These are phyloP conservation scores for Lycodopsis pacificus DNA, from an alignment of 2,797 vertebrate species.

Conservation along the genomic window DNA sequence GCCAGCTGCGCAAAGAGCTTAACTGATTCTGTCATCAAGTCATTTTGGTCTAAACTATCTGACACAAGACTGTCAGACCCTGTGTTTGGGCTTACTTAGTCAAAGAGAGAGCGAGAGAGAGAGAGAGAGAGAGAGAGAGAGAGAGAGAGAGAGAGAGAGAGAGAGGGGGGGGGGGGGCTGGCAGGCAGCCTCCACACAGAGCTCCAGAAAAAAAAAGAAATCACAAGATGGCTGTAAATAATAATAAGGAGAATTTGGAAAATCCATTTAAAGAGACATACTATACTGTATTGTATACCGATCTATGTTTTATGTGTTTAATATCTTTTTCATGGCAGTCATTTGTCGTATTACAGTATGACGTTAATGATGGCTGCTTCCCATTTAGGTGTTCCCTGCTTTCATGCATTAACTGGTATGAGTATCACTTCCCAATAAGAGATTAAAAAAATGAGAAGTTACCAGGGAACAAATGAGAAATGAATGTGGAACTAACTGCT, in stretches of 20 bases:
- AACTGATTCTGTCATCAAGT: conserved; percentile 44
- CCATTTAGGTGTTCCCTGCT: background rate
- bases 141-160: too few species aligned
- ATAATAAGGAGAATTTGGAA: background rate
- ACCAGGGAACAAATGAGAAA: background rate
- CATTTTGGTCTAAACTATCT: too few species aligned
- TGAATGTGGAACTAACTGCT: background rate
- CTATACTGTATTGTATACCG: background rate
- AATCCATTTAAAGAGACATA: background rate
- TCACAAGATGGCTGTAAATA: background rate
- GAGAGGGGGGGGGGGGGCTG: background rate
- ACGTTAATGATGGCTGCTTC: background rate
- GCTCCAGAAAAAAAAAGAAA: background rate
- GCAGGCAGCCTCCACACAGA: background rate
- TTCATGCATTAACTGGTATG: background rate
- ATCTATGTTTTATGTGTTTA: background rate
- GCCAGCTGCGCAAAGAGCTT: conserved; percentile 63
- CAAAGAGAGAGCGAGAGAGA: background rate
- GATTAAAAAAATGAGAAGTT: background rate
- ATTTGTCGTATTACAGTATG: background rate
- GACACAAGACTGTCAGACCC: too few species aligned
- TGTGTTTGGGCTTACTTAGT: conserved; percentile 7
- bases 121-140: too few species aligned
- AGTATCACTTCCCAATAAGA: background rate
- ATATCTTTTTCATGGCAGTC: background rate